These are phyloP conservation scores for Siniperca scherzeri DNA, from an alignment of 2,797 vertebrate species.

Conservation along the genomic window DNA sequence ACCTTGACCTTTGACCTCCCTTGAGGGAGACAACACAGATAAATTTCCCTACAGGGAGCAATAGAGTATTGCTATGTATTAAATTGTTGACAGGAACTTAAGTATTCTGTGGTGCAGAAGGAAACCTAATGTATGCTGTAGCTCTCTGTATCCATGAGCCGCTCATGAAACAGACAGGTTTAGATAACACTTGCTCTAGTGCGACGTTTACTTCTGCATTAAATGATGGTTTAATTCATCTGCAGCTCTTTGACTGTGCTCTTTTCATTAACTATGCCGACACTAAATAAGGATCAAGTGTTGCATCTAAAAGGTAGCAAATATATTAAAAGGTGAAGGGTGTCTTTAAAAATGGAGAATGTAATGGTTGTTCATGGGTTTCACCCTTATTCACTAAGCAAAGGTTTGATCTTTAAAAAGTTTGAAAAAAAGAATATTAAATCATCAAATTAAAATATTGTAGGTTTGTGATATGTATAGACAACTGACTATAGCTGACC, in stretches of 20 bases:
- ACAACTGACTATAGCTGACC: conserved; percentile 3
- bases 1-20: too few species aligned
- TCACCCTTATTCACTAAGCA: not conserved
- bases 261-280: not conserved
- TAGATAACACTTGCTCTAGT: not conserved
- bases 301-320: not conserved
- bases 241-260: conserved; percentile 5
- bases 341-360: conserved; percentile 14
- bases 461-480: not conserved
- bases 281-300: not conserved
- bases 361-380: not conserved
- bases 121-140: not conserved
- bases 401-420: not conserved
- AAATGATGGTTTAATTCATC: not conserved
- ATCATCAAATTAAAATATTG: not conserved
- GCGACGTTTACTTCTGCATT: not conserved
- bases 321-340: not conserved
- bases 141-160: not conserved
- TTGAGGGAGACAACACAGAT: not conserved
- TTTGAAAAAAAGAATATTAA: not conserved
- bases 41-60: not conserved
- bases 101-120: not conserved
- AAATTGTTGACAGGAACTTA: not conserved
- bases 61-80: not conserved
- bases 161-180: not conserved